Percentiles rank a stretch among this genome's conserved stretches.
phyloP scores from a whole-genome alignment of 1,140 invertebrate species.

The Papilio xuthus region DNA sequence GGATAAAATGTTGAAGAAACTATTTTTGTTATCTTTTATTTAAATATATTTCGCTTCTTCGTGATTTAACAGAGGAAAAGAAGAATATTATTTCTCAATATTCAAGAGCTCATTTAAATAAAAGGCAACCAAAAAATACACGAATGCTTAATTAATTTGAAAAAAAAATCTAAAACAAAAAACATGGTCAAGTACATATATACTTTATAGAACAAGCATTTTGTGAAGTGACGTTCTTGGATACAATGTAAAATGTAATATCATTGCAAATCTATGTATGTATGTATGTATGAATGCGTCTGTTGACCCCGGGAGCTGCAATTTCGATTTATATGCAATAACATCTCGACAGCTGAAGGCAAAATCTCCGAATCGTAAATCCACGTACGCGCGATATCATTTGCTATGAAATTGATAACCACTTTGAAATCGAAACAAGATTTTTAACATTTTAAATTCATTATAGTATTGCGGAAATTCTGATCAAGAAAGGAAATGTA shows the following conservation, averaged over 20 bases:
- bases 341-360: conserved; percentile 7
- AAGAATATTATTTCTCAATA: too few relatives aligned
- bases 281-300: not conserved
- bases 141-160: too few relatives aligned
- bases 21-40: not conserved
- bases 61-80: too few relatives aligned
- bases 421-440: not conserved
- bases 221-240: not conserved
- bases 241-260: conserved; percentile 12
- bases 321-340: conserved; percentile 37
- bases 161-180: too few relatives aligned
- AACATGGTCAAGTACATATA: not conserved
- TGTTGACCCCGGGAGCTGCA: conserved; percentile 13
- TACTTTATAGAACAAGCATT: not conserved
- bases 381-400: not conserved
- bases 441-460: conserved; percentile 2
- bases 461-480: not conserved
- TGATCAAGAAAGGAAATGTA: not conserved
- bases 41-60: not conserved
- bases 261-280: conserved; percentile 11
- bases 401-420: conserved; percentile 2
- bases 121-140: too few relatives aligned
- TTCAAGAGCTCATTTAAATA: too few relatives aligned
- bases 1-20: conserved; percentile 3
- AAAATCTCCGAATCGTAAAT: not conserved